Conservation (phyloP, 2,888 invertebrate genomes). For the Heliconius ethilla region DNA sequence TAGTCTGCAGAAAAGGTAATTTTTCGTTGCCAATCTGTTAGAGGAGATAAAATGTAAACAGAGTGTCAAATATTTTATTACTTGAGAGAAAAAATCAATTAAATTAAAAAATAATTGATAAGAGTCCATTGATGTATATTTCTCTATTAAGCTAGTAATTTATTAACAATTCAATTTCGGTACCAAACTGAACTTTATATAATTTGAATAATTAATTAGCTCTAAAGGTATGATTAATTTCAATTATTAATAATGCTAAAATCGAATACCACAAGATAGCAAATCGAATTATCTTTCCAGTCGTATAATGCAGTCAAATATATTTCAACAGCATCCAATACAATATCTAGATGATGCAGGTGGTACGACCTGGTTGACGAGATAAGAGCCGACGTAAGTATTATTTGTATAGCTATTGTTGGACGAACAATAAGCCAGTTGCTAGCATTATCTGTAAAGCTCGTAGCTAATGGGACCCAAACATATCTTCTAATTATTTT, state of each 20-base stretch:
- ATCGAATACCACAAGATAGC: too few relatives aligned
- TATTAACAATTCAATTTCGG: too few relatives aligned
- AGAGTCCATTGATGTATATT: not conserved
- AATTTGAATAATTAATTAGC: too few relatives aligned
- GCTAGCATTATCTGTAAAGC: conserved; percentile 65
- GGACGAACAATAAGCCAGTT: conserved; percentile 67
- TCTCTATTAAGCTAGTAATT: too few relatives aligned
- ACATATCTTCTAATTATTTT: conserved; percentile 62
- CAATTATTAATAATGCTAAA: too few relatives aligned
- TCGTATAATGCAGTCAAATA: not conserved
- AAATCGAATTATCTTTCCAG: not conserved
- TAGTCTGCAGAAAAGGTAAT: not conserved
- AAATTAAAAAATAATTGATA: not conserved
- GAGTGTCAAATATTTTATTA: not conserved
- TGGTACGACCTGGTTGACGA: conserved; percentile 54
- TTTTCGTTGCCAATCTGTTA: not conserved
- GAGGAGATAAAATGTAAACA: not conserved
- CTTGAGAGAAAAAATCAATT: not conserved
- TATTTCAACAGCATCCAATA: conserved; percentile 8
- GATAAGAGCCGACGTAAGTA: conserved; percentile 70
- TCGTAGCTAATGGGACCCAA: conserved; percentile 58
- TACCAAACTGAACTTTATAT: too few relatives aligned
- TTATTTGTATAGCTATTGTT: conserved; percentile 56
- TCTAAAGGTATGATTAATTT: too few relatives aligned
- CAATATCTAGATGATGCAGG: conserved; percentile 51